Evolutionary conservation across 64 coral and sea anemone genomes (phyloP).

Genomic region (Stylophora pistillata): DNA sequence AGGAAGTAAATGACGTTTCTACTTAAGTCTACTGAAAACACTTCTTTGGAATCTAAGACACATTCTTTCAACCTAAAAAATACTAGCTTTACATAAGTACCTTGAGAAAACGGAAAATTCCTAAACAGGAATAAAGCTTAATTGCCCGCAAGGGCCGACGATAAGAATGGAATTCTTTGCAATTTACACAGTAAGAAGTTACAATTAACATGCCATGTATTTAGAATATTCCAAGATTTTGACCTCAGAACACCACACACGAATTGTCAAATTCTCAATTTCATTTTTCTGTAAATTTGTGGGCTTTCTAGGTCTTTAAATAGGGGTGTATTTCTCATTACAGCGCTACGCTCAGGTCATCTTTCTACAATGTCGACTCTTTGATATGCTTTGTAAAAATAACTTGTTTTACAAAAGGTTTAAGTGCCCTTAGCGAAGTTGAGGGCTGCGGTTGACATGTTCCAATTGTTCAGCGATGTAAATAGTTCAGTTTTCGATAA

Average conservation of each 20-base stretch:
- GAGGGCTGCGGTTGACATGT: not conserved
- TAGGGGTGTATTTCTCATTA: not conserved
- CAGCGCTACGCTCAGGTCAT: not conserved
- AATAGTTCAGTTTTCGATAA: not conserved
- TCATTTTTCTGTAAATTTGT: not conserved
- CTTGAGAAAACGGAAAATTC: not conserved
- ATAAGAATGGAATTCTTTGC: slow-evolving; percentile 1
- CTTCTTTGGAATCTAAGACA: not conserved
- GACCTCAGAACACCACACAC: not conserved
- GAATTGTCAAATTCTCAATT: not conserved
- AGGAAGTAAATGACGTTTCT: not conserved
- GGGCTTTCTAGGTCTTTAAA: not conserved
- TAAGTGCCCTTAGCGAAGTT: not conserved
- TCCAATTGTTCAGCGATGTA: not conserved
- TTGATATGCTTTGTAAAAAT: not conserved
- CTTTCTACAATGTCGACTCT: not conserved
- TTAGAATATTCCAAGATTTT: not conserved
- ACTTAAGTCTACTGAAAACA: not conserved
- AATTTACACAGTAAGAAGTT: not conserved
- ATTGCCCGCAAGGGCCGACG: not conserved
- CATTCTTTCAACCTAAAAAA: not conserved
- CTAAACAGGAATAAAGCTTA: not conserved
- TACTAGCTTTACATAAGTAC: not conserved
- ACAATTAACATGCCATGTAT: not conserved
- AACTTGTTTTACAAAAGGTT: not conserved